Evolutionary conservation across 2,888 invertebrate genomes (phyloP), one percentile per base, ranked within the genome.

Genomic region (Andrena flavipes): DNA sequence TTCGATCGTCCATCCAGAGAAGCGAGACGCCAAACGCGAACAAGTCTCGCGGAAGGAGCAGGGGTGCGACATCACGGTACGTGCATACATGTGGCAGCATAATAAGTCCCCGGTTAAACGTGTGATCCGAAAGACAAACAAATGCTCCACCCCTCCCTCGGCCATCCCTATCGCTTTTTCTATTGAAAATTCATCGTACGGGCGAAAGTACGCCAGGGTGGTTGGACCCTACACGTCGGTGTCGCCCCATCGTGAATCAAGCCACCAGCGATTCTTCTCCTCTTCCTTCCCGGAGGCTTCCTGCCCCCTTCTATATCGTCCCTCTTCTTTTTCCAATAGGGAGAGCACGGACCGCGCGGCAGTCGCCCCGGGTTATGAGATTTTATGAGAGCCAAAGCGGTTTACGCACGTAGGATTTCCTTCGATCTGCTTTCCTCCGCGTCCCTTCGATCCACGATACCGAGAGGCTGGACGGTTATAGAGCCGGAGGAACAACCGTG

Each of bases 361-460:
- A 67, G 71, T 78, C 63, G 73, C 91, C 87, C 85, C 88, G 74
- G 93, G 93, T 93, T 92, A 93, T 93, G 93, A 93, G 93, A 92
- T 93, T 93, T 93, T 92, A 93, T 92, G 91, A 92, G 92, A 91
- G 89, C 90, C 88, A 92, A 92, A 92, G 92, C 92, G 91, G 92
- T 92, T 92, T 92, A 92, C 89, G 89, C 88, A 83, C 73, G 63
- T 75, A 69, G 78, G 78, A 76, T 86, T 77, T 77, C 65, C 71
- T 82, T 80, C 68, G 65, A 71, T 84, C 78, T 64, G 54, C 51
- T 56, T 65, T 71, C 42, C 76, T 65, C 54, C 51, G 62, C 56
- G 51, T 76, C 30, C 60, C 70, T 33, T 65, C 42, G 76, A 71
- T 51, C 56, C 33, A 5, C 35, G 33, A 69, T 59, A 48, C 63